A percentile compares a stretch with the other conserved stretches of the same genome.
Evolutionary conservation across 30 jellyfish, hydroid and myxozoan genomes (phyloP).

Genomic region (Pelagia noctiluca): DNA sequence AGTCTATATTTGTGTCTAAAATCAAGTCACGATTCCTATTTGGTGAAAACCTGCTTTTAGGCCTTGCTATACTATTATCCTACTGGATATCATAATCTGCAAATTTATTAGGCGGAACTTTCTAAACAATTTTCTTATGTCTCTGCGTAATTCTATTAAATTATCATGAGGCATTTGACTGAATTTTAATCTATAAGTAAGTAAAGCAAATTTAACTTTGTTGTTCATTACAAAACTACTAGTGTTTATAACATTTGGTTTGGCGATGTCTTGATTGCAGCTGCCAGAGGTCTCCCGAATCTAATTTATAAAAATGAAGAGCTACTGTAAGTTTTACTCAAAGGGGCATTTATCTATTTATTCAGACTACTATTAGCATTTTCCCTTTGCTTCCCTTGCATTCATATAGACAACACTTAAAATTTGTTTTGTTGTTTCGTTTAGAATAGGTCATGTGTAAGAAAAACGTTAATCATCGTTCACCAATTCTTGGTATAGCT

Average conservation of each 20-base stretch:
- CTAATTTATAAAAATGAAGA: too few relatives aligned
- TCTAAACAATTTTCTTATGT: background rate
- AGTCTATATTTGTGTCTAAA: background rate
- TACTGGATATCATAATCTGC: background rate
- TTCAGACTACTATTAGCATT: too few relatives aligned
- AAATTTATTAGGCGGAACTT: background rate
- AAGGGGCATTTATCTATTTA: too few relatives aligned
- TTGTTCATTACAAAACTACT: conserved; percentile 1
- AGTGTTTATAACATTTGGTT: background rate
- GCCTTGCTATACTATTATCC: conserved; percentile 5
- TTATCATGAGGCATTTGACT: background rate
- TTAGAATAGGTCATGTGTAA: too few relatives aligned
- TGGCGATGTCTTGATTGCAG: conserved; percentile 4
- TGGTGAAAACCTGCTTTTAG: background rate
- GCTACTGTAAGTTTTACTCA: too few relatives aligned
- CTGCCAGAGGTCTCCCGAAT: conserved; percentile 3
- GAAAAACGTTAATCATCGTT: too few relatives aligned
- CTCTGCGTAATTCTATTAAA: background rate
- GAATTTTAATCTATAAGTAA: background rate
- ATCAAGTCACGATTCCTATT: background rate
- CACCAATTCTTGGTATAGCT: too few relatives aligned
- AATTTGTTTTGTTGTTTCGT: too few relatives aligned
- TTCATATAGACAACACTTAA: too few relatives aligned
- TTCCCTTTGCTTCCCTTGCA: too few relatives aligned
- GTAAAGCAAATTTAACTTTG: background rate